These are phyloP conservation scores for Falco concolor DNA, from an alignment of 2,797 vertebrate species.

Conservation along the genomic window DNA sequence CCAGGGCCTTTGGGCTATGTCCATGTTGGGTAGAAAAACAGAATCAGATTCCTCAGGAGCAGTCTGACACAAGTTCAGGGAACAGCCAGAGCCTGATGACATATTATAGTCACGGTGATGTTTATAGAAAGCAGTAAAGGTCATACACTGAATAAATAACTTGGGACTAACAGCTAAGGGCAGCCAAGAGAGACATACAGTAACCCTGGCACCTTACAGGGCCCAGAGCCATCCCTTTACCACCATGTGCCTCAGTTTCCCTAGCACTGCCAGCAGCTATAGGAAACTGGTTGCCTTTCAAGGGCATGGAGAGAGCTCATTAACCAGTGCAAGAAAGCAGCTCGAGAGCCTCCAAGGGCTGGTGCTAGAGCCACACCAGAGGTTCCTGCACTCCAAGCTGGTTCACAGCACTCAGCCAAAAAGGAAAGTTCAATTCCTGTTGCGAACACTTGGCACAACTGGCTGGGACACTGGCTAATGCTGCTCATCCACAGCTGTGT, in stretches of 20 bases:
- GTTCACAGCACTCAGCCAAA: background rate
- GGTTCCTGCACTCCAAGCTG: background rate
- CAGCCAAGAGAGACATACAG: background rate
- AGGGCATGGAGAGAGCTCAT: background rate
- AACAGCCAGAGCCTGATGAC: background rate
- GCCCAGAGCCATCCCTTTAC: background rate
- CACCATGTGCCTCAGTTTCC: background rate
- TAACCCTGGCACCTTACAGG: background rate
- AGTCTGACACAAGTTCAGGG: background rate
- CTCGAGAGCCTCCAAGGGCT: background rate
- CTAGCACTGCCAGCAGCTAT: background rate
- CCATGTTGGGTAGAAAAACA: background rate
- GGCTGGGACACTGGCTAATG: background rate
- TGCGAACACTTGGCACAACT: background rate
- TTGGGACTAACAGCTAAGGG: background rate
- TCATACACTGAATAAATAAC: background rate
- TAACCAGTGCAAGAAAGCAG: background rate
- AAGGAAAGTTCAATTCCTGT: background rate
- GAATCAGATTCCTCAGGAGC: background rate
- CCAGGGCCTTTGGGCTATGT: background rate
- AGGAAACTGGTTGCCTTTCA: background rate
- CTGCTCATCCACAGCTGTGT: background rate
- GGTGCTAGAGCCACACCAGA: background rate
- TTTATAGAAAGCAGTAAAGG: background rate
- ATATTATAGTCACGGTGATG: background rate